Base-by-base conservation (phyloP, 2,113 vertebrate species). In the Sinocyclocheilus rhinocerous region DNA sequence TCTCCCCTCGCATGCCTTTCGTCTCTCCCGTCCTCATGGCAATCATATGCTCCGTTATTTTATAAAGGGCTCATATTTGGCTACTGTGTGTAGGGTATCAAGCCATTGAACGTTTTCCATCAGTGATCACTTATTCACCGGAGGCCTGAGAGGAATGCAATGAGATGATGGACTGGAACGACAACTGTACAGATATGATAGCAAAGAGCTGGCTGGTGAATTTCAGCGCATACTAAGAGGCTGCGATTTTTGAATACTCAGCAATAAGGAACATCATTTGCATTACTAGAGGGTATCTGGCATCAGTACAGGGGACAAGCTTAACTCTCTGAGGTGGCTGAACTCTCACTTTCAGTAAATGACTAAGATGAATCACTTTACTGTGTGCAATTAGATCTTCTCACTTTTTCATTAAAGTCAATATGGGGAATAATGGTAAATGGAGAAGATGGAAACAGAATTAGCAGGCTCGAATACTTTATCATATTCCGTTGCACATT, bases 321-420 rank as follows among this genome's bases (percentile, higher is more conserved):
- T 63, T 86, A 59, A 81, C 70, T 87, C 52, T 86, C 70, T 85
- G 63, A 48, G 84, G 84, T 33, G 26, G 70, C 9, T 76, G 83
- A 69, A 84, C 59, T 72, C 83, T 63, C 75, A 29, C 81, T 87
- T 84, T 79, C 73, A 3, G 59, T 85, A 84, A 72, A 70, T 84
- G 86, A 89, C 88, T 85, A 89, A 87, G 88, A 89, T 85, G 63
- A 85, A 89, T 89, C 83, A 48, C 83, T 87, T 89, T 61, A 50
- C 78, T 85, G 36, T 29, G 52, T 85, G 84, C 42, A 87, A 89
- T 89, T 89, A 89, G 72, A 87, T 89, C 75, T 85, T 76, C 83
- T 79, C 73, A 83, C 86, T 89, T 85, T 89, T 89, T 89, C 83
- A 89, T 89, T 89, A 79, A 61, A 83, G 65, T 20, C 13, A 45